Evolutionary conservation across 2,797 vertebrate species (phyloP).

Genomic region (Ceryle rudis): DNA sequence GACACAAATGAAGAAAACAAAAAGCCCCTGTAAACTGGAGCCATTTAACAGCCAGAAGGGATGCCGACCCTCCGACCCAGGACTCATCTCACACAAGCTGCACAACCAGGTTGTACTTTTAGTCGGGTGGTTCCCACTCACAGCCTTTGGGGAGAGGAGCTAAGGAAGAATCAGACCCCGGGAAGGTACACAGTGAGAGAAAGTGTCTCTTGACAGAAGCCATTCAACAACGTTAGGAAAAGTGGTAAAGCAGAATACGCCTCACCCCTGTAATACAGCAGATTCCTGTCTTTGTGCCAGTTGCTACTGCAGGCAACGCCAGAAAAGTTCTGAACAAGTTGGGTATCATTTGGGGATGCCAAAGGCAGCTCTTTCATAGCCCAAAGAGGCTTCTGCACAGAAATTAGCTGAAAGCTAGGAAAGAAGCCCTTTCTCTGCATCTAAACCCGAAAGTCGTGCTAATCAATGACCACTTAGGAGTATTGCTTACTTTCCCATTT

Average conservation of each 20-base stretch:
- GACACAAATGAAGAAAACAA: not conserved
- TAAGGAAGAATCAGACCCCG: not conserved
- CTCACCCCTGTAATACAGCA: not conserved
- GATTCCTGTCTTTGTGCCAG: not conserved
- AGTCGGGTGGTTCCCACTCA: not conserved
- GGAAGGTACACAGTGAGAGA: not conserved
- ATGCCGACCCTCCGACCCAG: not conserved
- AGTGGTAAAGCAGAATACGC: not conserved
- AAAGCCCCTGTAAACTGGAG: not conserved
- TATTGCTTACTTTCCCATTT: not conserved
- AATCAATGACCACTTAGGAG: not conserved
- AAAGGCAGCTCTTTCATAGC: not conserved
- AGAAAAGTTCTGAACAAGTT: not conserved
- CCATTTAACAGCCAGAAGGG: not conserved
- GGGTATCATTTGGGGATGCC: not conserved
- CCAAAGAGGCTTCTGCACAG: not conserved
- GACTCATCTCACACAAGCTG: not conserved
- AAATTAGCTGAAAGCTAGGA: not conserved
- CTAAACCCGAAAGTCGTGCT: not conserved
- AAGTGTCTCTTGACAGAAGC: not conserved
- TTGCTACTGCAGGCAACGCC: not conserved
- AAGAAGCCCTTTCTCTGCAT: not conserved
- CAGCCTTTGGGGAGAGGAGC: not conserved
- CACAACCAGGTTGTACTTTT: fast-evolving
- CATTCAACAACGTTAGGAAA: not conserved